These are phyloP conservation scores for Campaea margaritaria DNA, from an alignment of 2,888 invertebrate species.

Conservation along the genomic window DNA sequence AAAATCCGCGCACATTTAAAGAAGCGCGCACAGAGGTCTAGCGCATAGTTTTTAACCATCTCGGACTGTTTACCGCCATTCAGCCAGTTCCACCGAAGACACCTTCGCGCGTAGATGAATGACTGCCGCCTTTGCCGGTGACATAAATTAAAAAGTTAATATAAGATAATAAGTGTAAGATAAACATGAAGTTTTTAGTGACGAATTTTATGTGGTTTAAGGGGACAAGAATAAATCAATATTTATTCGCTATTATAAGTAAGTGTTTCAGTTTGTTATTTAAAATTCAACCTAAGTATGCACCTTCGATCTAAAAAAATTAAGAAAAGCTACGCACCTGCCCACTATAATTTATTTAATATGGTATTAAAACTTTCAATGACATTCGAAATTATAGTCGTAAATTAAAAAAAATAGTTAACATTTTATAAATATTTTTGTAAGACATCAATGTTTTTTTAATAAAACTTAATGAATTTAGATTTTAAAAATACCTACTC, in stretches of 20 bases:
- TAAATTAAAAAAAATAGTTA: too few relatives aligned
- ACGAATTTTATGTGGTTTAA: slow-evolving; percentile 73
- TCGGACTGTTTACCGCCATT: slow-evolving; percentile 6
- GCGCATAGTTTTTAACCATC: slow-evolving; percentile 26
- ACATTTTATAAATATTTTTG: too few relatives aligned
- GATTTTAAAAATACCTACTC: not conserved
- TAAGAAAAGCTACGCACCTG: too few relatives aligned
- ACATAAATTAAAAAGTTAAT: slow-evolving; percentile 21
- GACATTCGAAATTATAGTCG: too few relatives aligned
- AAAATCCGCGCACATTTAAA: slow-evolving; percentile 16
- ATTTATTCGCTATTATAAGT: slow-evolving; percentile 76
- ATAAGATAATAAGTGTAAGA: slow-evolving; percentile 35
- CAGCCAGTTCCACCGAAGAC: slow-evolving; percentile 57
- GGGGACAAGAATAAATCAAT: slow-evolving; percentile 76
- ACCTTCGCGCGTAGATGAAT: slow-evolving; percentile 55
- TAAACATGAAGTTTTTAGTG: slow-evolving; percentile 74
- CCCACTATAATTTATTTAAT: too few relatives aligned
- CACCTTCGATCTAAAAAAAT: not conserved
- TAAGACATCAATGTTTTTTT: too few relatives aligned
- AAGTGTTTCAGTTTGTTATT: slow-evolving; percentile 53
- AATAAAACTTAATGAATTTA: not conserved
- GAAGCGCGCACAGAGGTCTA: slow-evolving; percentile 16
- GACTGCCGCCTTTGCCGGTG: slow-evolving; percentile 25
- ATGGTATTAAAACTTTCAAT: too few relatives aligned
- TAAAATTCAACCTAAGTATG: not conserved